These are phyloP conservation scores for Vultur gryphus DNA, from an alignment of 2,797 vertebrate species.

Conservation along the genomic window DNA sequence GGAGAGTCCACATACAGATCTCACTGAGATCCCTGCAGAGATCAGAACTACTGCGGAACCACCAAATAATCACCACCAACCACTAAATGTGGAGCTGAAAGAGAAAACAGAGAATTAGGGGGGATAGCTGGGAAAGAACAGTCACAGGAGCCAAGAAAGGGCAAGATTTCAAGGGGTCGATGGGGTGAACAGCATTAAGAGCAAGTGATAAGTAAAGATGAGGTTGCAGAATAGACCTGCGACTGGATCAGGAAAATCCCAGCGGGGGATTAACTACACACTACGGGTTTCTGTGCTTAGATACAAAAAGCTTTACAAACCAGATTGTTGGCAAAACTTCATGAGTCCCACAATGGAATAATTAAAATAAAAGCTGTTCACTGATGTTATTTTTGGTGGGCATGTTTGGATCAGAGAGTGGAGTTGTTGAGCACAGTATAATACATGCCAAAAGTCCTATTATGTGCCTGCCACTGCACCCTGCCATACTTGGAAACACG, in stretches of 20 bases:
- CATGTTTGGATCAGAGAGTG: slow-evolving; percentile 57
- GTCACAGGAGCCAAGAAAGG: neutral
- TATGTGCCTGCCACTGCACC: slow-evolving; percentile 22
- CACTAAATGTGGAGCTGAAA: neutral
- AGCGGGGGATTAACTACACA: slow-evolving; percentile 8
- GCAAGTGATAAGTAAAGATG: neutral
- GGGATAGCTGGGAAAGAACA: neutral
- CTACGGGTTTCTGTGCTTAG: slow-evolving; percentile 19
- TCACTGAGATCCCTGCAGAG: neutral
- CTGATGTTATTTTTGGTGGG: slow-evolving; percentile 66
- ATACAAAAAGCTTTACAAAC: slow-evolving; percentile 58
- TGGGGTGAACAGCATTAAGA: neutral
- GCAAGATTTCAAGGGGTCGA: neutral
- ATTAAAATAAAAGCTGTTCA: slow-evolving; percentile 60
- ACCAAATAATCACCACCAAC: neutral
- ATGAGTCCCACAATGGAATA: slow-evolving; percentile 50
- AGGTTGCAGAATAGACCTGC: neutral
- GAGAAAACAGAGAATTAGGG: neutral
- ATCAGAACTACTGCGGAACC: neutral
- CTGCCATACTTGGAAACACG: slow-evolving; percentile 59
- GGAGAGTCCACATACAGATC: neutral
- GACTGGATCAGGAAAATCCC: slow-evolving; percentile 8
- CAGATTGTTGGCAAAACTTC: slow-evolving; percentile 54
- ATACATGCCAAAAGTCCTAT: slow-evolving; percentile 41
- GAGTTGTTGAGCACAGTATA: slow-evolving; percentile 49